Evolutionary conservation across 2,888 invertebrate genomes (phyloP), one percentile per base, ranked within the genome.

Genomic region (Ceramica pisi): DNA sequence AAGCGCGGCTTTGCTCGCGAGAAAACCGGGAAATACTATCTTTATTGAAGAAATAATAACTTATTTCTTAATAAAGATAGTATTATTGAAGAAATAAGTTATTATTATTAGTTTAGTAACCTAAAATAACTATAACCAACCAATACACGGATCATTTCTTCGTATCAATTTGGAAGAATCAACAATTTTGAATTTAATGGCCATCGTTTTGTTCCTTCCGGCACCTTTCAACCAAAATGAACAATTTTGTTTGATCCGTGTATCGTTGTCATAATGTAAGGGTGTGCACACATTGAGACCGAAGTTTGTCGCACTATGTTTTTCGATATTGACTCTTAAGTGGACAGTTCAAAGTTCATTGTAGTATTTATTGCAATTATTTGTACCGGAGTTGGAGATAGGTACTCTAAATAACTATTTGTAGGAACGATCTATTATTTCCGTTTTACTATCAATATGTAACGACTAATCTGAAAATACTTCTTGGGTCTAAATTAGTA

Each of bases 1-100:
- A 67, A 66, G 14, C 57, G 76, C 73, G 57, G 61, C 73, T 76
- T 65, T 57, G 72, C 75, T 66, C 75, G 68, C 80, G 46, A 38
- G 46, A 38, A 61, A 44, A 67, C 23, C 35, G 23, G 53, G 35
- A 55, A 51, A 67, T 64, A 41, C 14, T 59, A 48, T 38, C 0
- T 38, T 57, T 67, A 56, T 21, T 4, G 7, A 9, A 67, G 26
- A 75, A 56, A 35, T 50, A 23, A 19, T 21, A n/a, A n/a, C n/a
- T n/a, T n/a, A n/a, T n/a, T n/a, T n/a, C n/a, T n/a, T n/a, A n/a
- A n/a, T n/a, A n/a, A n/a, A n/a, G n/a, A n/a, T n/a, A n/a, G n/a
- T n/a, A n/a, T 57, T 67, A 56, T 21, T 4, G 7, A 9, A 67
- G 26, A 75, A 56, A 35, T 50, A 23, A 19, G n/a, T n/a, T n/a